Base-by-base conservation (phyloP, 2,888 invertebrate genomes). In the Latrodectus hesperus region DNA sequence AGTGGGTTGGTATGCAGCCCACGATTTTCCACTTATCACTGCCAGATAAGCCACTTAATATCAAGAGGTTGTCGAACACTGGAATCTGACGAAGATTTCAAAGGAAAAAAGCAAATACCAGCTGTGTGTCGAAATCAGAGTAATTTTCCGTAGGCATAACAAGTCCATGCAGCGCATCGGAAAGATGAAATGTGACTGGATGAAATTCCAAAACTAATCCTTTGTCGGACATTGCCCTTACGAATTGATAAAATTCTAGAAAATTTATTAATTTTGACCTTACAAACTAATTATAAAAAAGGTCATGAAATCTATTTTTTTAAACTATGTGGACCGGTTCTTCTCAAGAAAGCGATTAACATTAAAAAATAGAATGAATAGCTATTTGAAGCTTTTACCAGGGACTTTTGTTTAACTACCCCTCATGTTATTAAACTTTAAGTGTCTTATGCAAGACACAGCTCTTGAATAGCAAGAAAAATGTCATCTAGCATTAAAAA, bases 1-100 rank as follows among this genome's bases (percentile, higher is more conserved):
- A 65, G 71, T 72, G 71, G 71, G 72, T 72, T 51, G 84, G 71
- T 72, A 84, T 84, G 71, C 84, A 77, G 51, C 72, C 84, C 84
- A 84, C 84, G 84, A 72, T 53, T 52, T 22, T 51, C 10, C 71
- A 26, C 71, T 85, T 79, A 79, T 85, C 70, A 74, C 51, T 55
- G n/a, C 78, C 51, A 64, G 86, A 76, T 68, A 86, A 86, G 81
- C 76, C 76, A 81, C 81, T 86, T 86, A 81, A 81, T n/a, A 68
- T 76, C 75, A 76, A 52, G 38, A 65, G 64, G 75, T 22, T 79
- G 85, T 75, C 68, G 75, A 85, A 72, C 51, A 65, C 65, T 38
- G 73, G 64, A 72, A 67, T 53, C 74, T 11, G 65, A 64, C 60
- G 77, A 77, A 52, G 77, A 77, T 77, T 77, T 77, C 38, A 68